Conservation (phyloP, 2,888 invertebrate species). For the Pantelozetes paolii region DNA sequence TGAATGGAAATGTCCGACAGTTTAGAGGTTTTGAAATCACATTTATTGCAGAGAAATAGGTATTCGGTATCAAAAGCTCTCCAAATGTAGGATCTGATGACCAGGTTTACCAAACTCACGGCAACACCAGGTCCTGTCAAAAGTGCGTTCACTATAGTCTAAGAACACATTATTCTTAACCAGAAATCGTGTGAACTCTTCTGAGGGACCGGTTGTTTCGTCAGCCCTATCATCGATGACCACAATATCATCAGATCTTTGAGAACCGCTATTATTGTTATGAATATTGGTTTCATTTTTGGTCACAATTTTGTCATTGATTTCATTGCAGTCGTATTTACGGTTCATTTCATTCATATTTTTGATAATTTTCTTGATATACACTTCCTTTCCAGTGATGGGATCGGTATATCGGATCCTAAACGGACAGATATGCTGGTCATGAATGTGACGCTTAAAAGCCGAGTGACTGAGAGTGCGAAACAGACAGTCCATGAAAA, state of each 20-base stretch:
- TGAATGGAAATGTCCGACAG: neutral
- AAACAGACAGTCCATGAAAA: neutral
- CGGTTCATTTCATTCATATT: neutral
- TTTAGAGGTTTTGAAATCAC: neutral
- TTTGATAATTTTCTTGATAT: neutral
- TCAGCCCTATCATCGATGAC: neutral
- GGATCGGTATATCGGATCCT: neutral
- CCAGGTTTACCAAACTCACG: neutral
- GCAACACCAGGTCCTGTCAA: neutral
- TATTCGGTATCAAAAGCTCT: neutral
- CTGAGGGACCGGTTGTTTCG: neutral
- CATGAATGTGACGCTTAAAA: conserved; percentile 5
- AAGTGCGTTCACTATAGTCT: neutral
- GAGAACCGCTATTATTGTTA: too few relatives aligned
- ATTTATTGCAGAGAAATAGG: neutral
- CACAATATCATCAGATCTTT: neutral
- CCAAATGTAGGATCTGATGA: neutral
- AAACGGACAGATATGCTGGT: conserved; percentile 15
- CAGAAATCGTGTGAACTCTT: neutral
- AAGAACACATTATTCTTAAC: neutral
- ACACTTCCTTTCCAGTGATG: neutral
- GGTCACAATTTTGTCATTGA: neutral
- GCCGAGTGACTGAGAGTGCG: neutral
- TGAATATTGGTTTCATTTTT: neutral
- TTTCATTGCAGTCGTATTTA: neutral